Conservation (phyloP, 2,888 invertebrate species). For the Deladenus siricidicola region DNA sequence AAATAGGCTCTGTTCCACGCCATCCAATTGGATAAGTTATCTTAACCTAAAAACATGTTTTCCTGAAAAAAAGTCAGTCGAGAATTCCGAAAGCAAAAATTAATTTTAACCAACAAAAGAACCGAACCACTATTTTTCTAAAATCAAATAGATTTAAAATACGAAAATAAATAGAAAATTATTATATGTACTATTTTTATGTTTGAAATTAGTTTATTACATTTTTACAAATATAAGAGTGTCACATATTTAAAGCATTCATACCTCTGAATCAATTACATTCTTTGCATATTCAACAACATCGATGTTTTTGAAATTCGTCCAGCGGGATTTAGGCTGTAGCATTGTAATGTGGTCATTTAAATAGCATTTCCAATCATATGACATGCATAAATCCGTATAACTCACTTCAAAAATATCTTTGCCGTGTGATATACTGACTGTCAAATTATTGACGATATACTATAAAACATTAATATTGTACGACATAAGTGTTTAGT, state of each 20-base stretch:
- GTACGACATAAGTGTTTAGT: too few species aligned
- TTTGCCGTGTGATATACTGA: constrained; percentile 39
- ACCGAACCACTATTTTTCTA: too few species aligned
- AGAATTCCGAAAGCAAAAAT: neutral
- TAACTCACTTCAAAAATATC: constrained; percentile 62
- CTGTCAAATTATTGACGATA: constrained; percentile 47
- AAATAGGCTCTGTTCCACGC: constrained; percentile 52
- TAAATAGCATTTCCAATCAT: constrained; percentile 48
- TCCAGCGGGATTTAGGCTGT: constrained; percentile 46
- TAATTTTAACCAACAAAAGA: too few species aligned
- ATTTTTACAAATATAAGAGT: neutral
- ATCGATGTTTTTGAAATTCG: constrained; percentile 38
- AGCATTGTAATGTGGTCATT: constrained; percentile 57
- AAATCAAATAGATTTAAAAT: too few species aligned
- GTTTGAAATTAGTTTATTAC: neutral
- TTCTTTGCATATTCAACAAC: constrained; percentile 48
- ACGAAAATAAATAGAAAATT: too few species aligned
- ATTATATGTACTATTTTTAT: too few species aligned
- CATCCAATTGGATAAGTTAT: constrained; percentile 52
- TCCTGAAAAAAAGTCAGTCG: neutral
- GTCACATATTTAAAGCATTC: neutral
- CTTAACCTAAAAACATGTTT: constrained; percentile 35
- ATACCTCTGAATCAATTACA: constrained; percentile 46
- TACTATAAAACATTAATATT: constrained; percentile 31
- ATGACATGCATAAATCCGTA: constrained; percentile 69